Evolutionary conservation across 2,113 vertebrate species (phyloP), one percentile per base, ranked within the genome.

Genomic region (Seriola aureovittata): DNA sequence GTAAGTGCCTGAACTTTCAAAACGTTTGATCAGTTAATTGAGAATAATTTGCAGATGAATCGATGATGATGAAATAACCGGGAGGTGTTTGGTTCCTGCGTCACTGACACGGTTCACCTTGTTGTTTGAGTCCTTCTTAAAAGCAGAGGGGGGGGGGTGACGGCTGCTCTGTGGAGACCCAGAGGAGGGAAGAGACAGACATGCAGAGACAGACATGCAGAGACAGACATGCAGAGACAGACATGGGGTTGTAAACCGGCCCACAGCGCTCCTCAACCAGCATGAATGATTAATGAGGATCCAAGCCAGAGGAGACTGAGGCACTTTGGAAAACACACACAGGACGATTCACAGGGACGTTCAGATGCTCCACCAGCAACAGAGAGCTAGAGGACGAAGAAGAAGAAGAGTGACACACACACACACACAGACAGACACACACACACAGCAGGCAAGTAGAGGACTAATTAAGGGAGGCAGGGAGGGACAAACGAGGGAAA

Each of bases 281-380:
- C 19, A 54, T 91, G 73, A 75, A 83, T 83, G n/a, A 80, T 91
- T 54, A 34, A 91, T 23, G 40, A 63, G 66, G 70, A 71, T 66
- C 0, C 0, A 23, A 63, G 78, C 71, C 38, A 40, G 78, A 81
- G 40, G 50, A 81, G 70, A 67, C 17, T 0, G 1, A 34, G 50
- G 52, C 66, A 32, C 65, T 84, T 75, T 59, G 55, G 76, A 80
- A 75, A 85, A 89, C 29, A 74, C 58, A 7, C 75, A 80, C 57
- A 1, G 77, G 84, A 71, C 38, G 34, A 59, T 86, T 66, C 46
- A 6, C 16, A 29, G 9, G 25, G 42, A 78, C 34, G 16, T n/a
- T 74, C 58, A 64, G 2, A 81, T 5, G 19, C 42, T 23, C 60
- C 54, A 50, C 29, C 29, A 44, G 6, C 68, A 29, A 48, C 29